Base-by-base conservation (phyloP, 2,113 vertebrate species). In the Geococcyx californianus region DNA sequence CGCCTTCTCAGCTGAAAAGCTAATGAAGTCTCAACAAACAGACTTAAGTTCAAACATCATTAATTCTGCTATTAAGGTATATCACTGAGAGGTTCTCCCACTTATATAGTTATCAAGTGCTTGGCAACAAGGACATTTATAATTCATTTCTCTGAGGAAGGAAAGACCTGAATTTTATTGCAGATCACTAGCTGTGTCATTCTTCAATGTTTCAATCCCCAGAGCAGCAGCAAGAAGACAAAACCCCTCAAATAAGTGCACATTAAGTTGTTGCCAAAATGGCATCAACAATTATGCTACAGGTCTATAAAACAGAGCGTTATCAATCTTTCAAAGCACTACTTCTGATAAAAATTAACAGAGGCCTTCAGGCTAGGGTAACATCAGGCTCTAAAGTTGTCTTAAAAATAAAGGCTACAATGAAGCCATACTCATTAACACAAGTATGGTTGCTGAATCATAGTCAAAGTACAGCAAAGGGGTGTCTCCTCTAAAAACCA, bases 21-120 rank as follows among this genome's bases (percentile, higher is more conserved):
- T 95, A 97, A 96, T 96, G 90, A 96, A 96, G 90, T 96, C 88
- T 95, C 90, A 84, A 75, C 88, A 97, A 96, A 96, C 93, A 97
- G 83, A 93, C 80, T 94, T 95, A 93, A 86, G 92, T 89, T 96
- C 85, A 96, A 97, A 95, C 90, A 93, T 84, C 82, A 95, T 96
- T 97, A 96, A 90, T 96, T 96, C 83, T 93, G 93, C 94, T 95
- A 95, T 93, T 96, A 97, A 93, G 83, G 79, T 95, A 54, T 95
- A 93, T 94, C 92, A 90, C 87, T 54, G 56, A 96, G 92, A 95
- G 86, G 85, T 86, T 96, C 85, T 95, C 94, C 83, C 93, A 93
- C 73, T 96, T 94, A 90, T 16, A 94, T 29, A 81, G 95, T 90
- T 89, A 86, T 62, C 86, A 90, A 96, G 52, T 89, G 90, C 94